Evolutionary conservation across 2,888 invertebrate genomes (phyloP), one percentile per base, ranked within the genome.

Genomic region (Eubasilissa splendida): DNA sequence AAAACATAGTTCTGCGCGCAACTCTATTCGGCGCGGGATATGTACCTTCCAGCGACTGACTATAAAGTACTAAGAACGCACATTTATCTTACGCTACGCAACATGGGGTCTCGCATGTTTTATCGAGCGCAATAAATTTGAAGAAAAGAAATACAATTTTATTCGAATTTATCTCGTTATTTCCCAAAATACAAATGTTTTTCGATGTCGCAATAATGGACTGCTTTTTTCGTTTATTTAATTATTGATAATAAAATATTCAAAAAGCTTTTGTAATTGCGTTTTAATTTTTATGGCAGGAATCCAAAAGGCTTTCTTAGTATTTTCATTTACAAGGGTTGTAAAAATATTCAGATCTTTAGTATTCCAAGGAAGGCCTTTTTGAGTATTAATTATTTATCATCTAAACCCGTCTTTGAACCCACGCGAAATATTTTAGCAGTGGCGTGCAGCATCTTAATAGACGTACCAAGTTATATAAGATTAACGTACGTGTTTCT

Each of bases 91-190:
- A 3, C 58, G 10, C 54, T 63, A 63, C 22, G 22, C 31, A 66
- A 33, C 8, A 31, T 50, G 60, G 77, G 52, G 59, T 60, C 70
- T 59, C 70, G 77, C 71, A 78, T 78, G 60, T 71, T 78, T 78
- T 78, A 78, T 78, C 71, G 77, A 52, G 4, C 59, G 60, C 60
- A 52, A 78, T 78, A 78, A 78, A 78, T 78, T 78, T 71, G 12
- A 63, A 52, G 63, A 54, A 73, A 77, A 63, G 78, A 53, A 71
- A 78, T 73, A 60, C 71, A 60, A 53, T 70, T 70, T 70, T 10
- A 76, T 58, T 78, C 78, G 76, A 53, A 76, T 76, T 76, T 76
- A 76, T 76, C 76, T 76, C 63, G 50, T 76, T 76, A 76, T 76
- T 63, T 76, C 76, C 63, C 76, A 65, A 63, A 63, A 76, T 65